A percentile compares a stretch with the other conserved stretches of the same genome.
These are phyloP conservation scores for Ptilodon capucinus DNA, from an alignment of 2,888 invertebrate genomes.

Conservation along the genomic window DNA sequence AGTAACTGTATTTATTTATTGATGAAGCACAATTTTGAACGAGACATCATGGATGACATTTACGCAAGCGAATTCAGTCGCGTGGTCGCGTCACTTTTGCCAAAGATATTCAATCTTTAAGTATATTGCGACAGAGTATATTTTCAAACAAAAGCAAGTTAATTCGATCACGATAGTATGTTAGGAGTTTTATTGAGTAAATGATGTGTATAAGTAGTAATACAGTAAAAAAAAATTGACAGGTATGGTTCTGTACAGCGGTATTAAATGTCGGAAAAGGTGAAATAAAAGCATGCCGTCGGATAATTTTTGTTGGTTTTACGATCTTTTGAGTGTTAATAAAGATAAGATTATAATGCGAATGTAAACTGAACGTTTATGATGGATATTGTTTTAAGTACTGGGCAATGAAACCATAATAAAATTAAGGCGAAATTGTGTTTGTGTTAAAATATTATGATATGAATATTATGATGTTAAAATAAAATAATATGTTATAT, in stretches of 20 bases:
- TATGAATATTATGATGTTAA: too few species aligned
- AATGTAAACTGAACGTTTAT: slow-evolving; percentile 59
- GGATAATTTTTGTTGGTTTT: slow-evolving; percentile 51
- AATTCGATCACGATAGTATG: too few species aligned
- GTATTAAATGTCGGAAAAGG: slow-evolving; percentile 38
- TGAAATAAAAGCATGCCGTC: slow-evolving; percentile 45
- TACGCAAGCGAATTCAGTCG: too few species aligned
- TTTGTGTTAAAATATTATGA: background rate
- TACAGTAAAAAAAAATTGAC: slow-evolving; percentile 31
- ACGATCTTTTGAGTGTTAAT: slow-evolving; percentile 56
- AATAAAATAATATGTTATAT: too few species aligned
- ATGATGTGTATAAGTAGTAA: background rate
- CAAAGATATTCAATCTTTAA: too few species aligned
- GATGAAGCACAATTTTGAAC: too few species aligned
- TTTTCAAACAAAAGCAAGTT: too few species aligned
- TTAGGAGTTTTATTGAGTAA: too few species aligned
- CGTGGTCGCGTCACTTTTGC: too few species aligned
- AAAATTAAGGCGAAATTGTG: background rate
- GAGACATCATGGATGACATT: too few species aligned
- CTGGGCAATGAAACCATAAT: slow-evolving; percentile 14
- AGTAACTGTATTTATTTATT: too few species aligned
- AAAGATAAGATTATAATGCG: slow-evolving; percentile 57
- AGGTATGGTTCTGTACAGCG: slow-evolving; percentile 34
- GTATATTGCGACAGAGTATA: too few species aligned
- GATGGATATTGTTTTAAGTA: slow-evolving; percentile 46